These are phyloP conservation scores for Hycleus cichorii DNA, from an alignment of 1,140 invertebrate genomes.

Conservation along the genomic window DNA sequence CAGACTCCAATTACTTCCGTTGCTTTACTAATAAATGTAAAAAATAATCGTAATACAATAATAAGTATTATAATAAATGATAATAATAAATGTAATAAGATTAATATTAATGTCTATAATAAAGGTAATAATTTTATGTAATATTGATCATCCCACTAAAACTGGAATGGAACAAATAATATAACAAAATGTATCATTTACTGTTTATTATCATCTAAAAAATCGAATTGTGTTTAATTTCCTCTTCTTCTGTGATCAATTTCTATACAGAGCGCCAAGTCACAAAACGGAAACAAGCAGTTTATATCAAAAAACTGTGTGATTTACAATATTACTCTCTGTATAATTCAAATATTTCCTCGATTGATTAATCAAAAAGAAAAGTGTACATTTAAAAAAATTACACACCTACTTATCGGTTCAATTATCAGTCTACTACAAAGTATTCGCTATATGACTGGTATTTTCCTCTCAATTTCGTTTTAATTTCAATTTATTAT, in stretches of 20 bases:
- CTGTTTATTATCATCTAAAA: neutral
- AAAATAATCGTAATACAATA: too few species aligned
- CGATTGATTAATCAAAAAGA: conserved; percentile 17
- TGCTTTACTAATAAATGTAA: too few species aligned
- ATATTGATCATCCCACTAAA: conserved; percentile 39
- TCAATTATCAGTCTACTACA: conserved; percentile 41
- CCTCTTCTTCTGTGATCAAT: neutral
- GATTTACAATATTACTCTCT: too few species aligned
- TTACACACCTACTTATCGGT: conserved; percentile 34
- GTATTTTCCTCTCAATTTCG: conserved; percentile 4
- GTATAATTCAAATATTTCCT: too few species aligned
- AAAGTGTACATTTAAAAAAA: conserved; percentile 37
- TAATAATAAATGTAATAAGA: neutral
- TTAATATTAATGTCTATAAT: conserved; percentile 24
- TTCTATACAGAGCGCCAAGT: too few species aligned
- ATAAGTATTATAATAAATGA: neutral
- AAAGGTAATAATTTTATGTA: conserved; percentile 9
- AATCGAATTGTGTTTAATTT: neutral
- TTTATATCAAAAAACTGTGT: too few species aligned
- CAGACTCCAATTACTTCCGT: conserved; percentile 32
- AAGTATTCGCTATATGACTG: conserved; percentile 28
- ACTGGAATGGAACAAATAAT: conserved; percentile 37
- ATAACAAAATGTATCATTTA: conserved; percentile 11
- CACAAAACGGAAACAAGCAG: too few species aligned
- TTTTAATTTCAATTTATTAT: too few species aligned